Evolutionary conservation across 1,140 invertebrate genomes (phyloP).

Genomic region (Anoplolepis gracilipes): DNA sequence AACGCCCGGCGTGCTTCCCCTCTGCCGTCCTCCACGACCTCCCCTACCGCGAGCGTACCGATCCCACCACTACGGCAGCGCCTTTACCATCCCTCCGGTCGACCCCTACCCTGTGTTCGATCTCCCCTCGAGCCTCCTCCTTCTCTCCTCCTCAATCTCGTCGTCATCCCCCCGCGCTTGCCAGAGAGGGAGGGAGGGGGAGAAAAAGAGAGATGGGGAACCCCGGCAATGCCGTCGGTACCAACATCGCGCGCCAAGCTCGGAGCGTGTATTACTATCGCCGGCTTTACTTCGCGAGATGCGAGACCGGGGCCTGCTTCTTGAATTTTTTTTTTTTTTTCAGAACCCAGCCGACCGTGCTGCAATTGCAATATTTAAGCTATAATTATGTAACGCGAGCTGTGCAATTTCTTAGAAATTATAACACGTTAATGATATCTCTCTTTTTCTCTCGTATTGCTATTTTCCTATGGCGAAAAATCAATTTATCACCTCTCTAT

Average conservation of each 20-base stretch:
- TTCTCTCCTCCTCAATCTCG: conserved; percentile 10
- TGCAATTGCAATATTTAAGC: background rate
- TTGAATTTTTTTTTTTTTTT: background rate
- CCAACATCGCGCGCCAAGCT: conserved; percentile 32
- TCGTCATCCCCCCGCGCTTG: conserved; percentile 44
- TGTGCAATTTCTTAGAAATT: background rate
- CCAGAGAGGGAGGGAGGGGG: background rate
- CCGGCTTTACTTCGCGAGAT: conserved; percentile 28
- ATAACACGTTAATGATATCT: background rate
- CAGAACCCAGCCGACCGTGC: background rate
- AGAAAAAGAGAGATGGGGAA: conserved; percentile 12
- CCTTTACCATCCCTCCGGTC: conserved; percentile 62
- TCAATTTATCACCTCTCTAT: background rate
- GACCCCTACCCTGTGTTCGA: conserved; percentile 39
- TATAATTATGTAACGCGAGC: background rate
- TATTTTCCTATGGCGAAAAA: background rate
- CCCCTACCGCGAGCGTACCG: background rate
- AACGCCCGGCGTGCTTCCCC: conserved; percentile 59
- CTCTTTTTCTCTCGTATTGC: background rate
- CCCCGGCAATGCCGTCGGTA: conserved; percentile 2
- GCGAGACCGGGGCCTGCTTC: conserved; percentile 4
- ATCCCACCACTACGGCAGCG: conserved; percentile 27
- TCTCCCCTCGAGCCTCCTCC: background rate
- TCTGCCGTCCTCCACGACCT: background rate
- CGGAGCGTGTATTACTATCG: background rate